Base-by-base conservation (phyloP, 1,140 invertebrate species). In the Drosophila pseudoananassae region DNA sequence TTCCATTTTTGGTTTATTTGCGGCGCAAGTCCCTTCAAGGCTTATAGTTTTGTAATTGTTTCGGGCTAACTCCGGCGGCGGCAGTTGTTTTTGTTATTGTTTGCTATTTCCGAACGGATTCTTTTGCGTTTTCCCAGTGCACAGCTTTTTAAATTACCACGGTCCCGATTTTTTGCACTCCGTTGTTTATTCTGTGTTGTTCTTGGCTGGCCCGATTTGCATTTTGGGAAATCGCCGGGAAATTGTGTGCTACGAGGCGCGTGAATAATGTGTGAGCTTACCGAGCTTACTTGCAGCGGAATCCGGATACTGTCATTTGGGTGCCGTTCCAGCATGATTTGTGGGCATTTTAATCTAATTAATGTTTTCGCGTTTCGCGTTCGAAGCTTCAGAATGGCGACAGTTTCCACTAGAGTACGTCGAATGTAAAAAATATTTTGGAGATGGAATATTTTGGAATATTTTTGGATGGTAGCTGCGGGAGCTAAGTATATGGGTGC, bases 41-140 rank as follows among this genome's bases (percentile, higher is more conserved):
- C 78, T 78, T 89, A 88, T 89, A 87, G 83, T 87, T 87, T 88
- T 87, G 79, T 87, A 87, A 87, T 87, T 87, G 83, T 87, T 87
- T 83, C 51, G 74, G 75, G 78, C 71, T 49, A 17, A 2, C 4
- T 2, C 7, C 15, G 25, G 36, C 20, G 27, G 25, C 29, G 6
- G 50, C 23, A 59, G 57, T 55, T 76, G 15, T 56, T 69, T 36
- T 43, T 68, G 43, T 45, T 17, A 14, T 64, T 4, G 33, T 36
- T 68, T 77, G 65, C 65, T 71, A 79, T 88, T 88, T 88, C 88
- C 54, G 57, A 75, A 78, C 64, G 61, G 81, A 87, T 76, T 81
- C 68, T 57, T 58, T 69, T 60, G 57, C 43, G 58, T 60, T 49
- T 38, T 23, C 17, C 27, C 61, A 31, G 15, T 20, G 56, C 54